A percentile compares a stretch with the other conserved stretches of the same genome.
These are phyloP conservation scores for Anser cygnoides DNA, from an alignment of 2,113 vertebrate genomes.

Conservation along the genomic window DNA sequence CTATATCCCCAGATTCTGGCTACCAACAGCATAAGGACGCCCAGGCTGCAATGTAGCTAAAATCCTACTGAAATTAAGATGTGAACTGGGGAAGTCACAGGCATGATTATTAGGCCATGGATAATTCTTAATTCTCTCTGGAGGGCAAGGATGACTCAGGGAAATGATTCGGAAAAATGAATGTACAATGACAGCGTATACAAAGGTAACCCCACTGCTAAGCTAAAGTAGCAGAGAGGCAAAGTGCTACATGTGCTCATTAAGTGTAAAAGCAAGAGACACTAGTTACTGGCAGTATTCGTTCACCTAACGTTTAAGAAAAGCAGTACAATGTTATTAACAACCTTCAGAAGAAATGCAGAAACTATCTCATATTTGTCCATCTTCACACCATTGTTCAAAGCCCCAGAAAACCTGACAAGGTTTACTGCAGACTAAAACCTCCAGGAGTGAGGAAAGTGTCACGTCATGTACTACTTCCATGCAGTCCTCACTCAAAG, in stretches of 20 bases:
- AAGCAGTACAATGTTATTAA: neutral
- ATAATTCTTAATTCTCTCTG: neutral
- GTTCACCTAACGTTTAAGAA: neutral
- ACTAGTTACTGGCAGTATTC: neutral
- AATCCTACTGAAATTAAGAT: neutral
- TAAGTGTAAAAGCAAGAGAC: neutral
- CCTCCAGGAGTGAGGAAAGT: rapidly evolving
- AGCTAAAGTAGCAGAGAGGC: neutral
- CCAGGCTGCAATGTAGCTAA: neutral
- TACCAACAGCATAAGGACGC: neutral
- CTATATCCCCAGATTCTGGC: neutral
- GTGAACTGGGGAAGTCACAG: neutral
- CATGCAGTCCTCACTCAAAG: neutral
- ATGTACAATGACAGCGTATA: neutral
- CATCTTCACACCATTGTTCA: neutral
- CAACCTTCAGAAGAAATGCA: neutral
- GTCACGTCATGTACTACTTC: neutral
- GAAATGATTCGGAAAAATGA: neutral
- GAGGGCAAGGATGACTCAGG: neutral
- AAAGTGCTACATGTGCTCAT: neutral
- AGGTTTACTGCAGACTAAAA: neutral
- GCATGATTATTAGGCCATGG: neutral
- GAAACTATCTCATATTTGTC: neutral
- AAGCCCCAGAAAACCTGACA: neutral
- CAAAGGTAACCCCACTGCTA: neutral